Base-by-base conservation (phyloP, 2,113 vertebrate genomes). In the Cichladusa arquata region DNA sequence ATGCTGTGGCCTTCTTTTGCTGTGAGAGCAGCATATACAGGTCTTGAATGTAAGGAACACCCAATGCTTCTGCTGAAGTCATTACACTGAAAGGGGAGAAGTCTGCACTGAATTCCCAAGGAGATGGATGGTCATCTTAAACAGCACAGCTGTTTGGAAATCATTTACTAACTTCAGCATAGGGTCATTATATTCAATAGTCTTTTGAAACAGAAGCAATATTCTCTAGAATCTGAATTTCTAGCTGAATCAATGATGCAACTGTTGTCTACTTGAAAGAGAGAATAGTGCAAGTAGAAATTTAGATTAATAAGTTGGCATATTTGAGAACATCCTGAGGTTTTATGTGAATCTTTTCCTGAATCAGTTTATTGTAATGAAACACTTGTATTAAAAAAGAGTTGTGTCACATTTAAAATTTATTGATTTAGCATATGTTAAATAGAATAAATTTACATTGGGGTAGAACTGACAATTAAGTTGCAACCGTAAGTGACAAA, bases 101-200 rank as follows among this genome's bases (percentile, higher is more conserved):
- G 28, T 22, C 34, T 66, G 29, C 34, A 9, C 24, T 60, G 26
- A 82, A 51, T 62, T 56, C 38, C 45, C 11, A 17, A 58, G 15
- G 38, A 69, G 28, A 8, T 29, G 29, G 20, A 50, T 54, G n/a
- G 4, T 53, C 1, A 3, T 45, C 42, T 73, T 25, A 48, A 83
- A 36, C 24, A 62, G 31, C 7, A n/a, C 1, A 3, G 22, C 29
- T 78, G 12, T 57, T 48, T 77, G n/a, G 73, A 77, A 86, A 70
- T 84, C 11, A 57, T 14, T 10, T 11, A 24, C 29, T 19, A 45
- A 2, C 42, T 78, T 70, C 16, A 28, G 7, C 8, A 4, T 23
- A 12, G 26, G 7, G 24, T 40, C 11, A 2, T 58, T 71, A 25
- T n/a, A 61, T 29, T 53, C 4, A 1, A 1, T 23, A 26, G 1